These are phyloP conservation scores for Gracilinanus agilis DNA, from an alignment of 2,113 vertebrate genomes.

Conservation along the genomic window DNA sequence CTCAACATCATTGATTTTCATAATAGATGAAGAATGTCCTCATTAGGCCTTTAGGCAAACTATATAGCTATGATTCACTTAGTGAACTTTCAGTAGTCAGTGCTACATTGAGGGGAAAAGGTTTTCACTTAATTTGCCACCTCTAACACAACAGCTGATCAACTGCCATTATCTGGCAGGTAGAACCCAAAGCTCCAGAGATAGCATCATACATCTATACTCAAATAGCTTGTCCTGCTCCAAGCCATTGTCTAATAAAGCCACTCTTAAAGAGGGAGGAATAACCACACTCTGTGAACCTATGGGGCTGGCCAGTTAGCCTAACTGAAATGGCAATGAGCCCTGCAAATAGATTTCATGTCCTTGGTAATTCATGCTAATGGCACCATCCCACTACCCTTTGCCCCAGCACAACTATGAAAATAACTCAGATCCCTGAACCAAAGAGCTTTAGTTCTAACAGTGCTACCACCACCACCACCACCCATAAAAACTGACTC, in stretches of 20 bases:
- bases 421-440: background rate
- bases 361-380: fast-evolving
- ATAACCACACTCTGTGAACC: background rate
- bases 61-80: background rate
- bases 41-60: background rate
- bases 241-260: background rate
- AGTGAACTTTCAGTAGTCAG: background rate
- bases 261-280: background rate
- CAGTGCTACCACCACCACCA: background rate
- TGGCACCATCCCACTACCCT: background rate
- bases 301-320: background rate
- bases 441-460: background rate
- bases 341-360: background rate
- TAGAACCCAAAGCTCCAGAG: background rate
- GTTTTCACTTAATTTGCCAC: background rate
- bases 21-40: background rate
- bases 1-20: background rate
- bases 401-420: background rate
- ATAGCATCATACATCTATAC: background rate
- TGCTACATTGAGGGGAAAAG: background rate
- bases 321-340: background rate
- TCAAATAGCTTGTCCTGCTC: background rate
- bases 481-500: background rate
- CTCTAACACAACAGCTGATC: background rate
- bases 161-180: background rate